phyloP scores from a whole-genome alignment of 2,113 vertebrate species.

The Bujurquina vittata region DNA sequence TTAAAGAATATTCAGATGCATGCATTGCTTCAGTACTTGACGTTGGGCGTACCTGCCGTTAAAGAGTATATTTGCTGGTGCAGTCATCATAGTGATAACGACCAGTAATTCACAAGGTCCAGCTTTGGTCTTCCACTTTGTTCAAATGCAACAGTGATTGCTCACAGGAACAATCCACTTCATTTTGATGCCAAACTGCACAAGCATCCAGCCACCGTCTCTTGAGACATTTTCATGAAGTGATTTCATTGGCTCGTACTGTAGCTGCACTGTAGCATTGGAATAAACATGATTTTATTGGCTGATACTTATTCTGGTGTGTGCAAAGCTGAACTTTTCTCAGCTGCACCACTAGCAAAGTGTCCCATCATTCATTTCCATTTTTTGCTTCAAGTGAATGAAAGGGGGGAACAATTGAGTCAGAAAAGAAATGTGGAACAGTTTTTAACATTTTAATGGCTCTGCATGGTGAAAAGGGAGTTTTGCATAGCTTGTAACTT shows the following conservation, averaged over 20 bases:
- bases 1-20: too few relatives aligned
- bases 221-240: too few relatives aligned
- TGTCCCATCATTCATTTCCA: neutral
- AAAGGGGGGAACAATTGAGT: neutral
- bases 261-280: neutral
- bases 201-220: too few relatives aligned
- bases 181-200: too few relatives aligned
- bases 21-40: too few relatives aligned
- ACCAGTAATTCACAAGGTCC: too few relatives aligned
- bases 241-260: neutral
- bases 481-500: neutral
- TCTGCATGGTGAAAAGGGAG: neutral
- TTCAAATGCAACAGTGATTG: neutral
- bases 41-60: too few relatives aligned
- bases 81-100: too few relatives aligned
- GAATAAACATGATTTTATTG: neutral
- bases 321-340: neutral
- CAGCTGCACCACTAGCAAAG: neutral
- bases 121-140: neutral
- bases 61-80: too few relatives aligned
- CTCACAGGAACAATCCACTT: too few relatives aligned
- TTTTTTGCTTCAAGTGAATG: neutral
- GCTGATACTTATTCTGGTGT: fast-evolving
- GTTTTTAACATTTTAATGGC: conserved; percentile 7
- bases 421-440: neutral